Evolutionary conservation across 2,797 vertebrate species (phyloP).

Genomic region (Pelobates cultripes): DNA sequence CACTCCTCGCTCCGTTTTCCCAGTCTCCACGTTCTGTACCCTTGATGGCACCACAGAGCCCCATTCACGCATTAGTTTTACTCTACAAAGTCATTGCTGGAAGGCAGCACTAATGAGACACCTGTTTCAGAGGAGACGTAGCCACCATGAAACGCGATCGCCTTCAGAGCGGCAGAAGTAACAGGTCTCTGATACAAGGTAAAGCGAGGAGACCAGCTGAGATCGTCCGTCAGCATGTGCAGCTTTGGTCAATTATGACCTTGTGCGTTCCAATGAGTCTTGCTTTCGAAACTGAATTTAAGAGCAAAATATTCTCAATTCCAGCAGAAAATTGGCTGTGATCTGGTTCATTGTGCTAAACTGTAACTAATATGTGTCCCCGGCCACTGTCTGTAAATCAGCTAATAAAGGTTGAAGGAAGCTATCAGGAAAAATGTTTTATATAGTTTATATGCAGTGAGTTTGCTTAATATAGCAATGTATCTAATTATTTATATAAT

Average conservation of each 20-base stretch:
- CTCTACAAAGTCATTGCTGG: conserved; percentile 63
- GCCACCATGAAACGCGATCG: neutral
- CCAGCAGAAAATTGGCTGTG: neutral
- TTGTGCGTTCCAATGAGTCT: neutral
- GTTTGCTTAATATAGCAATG: too few species aligned
- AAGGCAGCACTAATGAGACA: conserved; percentile 64
- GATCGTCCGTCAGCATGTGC: neutral
- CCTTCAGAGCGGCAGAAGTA: neutral
- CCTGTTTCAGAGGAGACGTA: conserved; percentile 62
- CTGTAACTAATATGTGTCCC: too few species aligned
- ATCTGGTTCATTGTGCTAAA: too few species aligned
- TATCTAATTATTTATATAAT: too few species aligned
- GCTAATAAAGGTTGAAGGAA: too few species aligned
- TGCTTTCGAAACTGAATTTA: neutral
- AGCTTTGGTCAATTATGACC: too few species aligned
- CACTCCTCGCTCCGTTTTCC: conserved; percentile 67
- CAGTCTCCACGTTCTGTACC: conserved; percentile 64
- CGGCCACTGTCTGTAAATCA: too few species aligned
- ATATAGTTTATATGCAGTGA: too few species aligned
- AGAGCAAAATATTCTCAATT: neutral
- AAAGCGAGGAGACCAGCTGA: neutral
- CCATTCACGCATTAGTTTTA: conserved; percentile 59
- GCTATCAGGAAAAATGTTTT: too few species aligned
- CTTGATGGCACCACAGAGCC: conserved; percentile 65
- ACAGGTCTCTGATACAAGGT: neutral